A percentile compares a stretch with the other conserved stretches of the same genome.
These are phyloP conservation scores for Labia minor DNA, from an alignment of 2,888 invertebrate genomes.

Conservation along the genomic window DNA sequence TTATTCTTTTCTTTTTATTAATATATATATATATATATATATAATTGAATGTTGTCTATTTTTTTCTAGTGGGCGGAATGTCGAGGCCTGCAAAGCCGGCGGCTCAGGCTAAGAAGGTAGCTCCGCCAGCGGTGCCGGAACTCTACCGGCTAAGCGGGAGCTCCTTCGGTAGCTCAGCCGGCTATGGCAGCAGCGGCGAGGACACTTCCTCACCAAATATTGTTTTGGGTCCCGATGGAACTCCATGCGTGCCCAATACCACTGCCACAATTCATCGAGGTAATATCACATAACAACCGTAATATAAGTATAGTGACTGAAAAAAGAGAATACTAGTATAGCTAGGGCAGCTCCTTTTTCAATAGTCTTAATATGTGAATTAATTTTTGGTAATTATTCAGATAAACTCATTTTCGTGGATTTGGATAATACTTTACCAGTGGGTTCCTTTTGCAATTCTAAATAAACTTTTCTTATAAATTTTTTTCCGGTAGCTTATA, in stretches of 20 bases:
- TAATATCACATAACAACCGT: neutral
- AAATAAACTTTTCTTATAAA: too few relatives aligned
- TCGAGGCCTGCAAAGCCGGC: slow-evolving; percentile 71
- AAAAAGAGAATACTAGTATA: neutral
- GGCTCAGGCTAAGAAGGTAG: slow-evolving; percentile 81
- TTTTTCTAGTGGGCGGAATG: slow-evolving; percentile 74
- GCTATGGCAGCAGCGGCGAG: slow-evolving; percentile 61
- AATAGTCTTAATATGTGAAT: too few relatives aligned
- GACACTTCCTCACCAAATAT: slow-evolving; percentile 36
- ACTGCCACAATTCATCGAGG: neutral
- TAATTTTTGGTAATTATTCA: too few relatives aligned
- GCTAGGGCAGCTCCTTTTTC: neutral
- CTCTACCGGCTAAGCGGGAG: slow-evolving; percentile 64
- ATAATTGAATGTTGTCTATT: too few relatives aligned
- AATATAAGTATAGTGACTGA: too few relatives aligned
- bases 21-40: too few relatives aligned
- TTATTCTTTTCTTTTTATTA: too few relatives aligned
- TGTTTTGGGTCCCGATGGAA: slow-evolving; percentile 17
- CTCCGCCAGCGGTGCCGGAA: slow-evolving; percentile 77
- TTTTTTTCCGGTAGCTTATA: too few relatives aligned
- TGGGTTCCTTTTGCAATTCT: too few relatives aligned
- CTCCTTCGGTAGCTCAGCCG: slow-evolving; percentile 66
- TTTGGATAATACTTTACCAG: too few relatives aligned
- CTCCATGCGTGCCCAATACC: neutral
- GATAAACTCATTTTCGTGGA: too few relatives aligned